phyloP scores from a whole-genome alignment of 2,888 invertebrate species.

The Cheilosia scutellata region DNA sequence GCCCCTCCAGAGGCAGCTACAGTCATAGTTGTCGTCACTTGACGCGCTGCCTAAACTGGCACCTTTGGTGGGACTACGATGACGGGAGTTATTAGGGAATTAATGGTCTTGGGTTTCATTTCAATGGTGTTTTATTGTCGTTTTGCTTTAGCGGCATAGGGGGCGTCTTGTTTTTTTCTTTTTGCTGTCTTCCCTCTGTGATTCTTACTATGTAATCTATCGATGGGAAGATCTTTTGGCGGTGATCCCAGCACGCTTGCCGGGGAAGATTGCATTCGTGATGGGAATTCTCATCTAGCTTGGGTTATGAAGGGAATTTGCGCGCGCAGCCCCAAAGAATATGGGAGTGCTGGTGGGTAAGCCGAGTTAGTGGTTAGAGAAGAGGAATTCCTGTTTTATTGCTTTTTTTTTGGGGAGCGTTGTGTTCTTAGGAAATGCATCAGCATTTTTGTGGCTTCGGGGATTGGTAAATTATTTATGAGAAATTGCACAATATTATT shows the following conservation, averaged over 20 bases:
- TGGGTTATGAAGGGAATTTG: slow-evolving; percentile 49
- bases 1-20: not conserved
- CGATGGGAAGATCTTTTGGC: slow-evolving; percentile 67
- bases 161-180: not conserved
- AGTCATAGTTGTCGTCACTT: slow-evolving; percentile 45
- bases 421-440: slow-evolving; percentile 17
- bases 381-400: slow-evolving; percentile 18
- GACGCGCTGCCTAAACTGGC: slow-evolving; percentile 41
- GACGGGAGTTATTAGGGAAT: slow-evolving; percentile 47
- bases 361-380: slow-evolving; percentile 34
- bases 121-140: slow-evolving; percentile 2
- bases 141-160: not conserved
- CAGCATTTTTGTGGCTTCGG: slow-evolving; percentile 62
- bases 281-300: slow-evolving; percentile 60
- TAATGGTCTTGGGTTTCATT: slow-evolving; percentile 44
- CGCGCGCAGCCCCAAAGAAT: slow-evolving; percentile 5
- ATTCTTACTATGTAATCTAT: slow-evolving; percentile 26
- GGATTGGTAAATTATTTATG: slow-evolving; percentile 29
- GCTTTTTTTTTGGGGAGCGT: slow-evolving; percentile 25
- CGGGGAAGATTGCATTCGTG: slow-evolving; percentile 61
- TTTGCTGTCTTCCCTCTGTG: slow-evolving; percentile 1
- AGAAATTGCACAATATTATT: slow-evolving; percentile 18
- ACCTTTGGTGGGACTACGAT: slow-evolving; percentile 13
- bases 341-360: slow-evolving; percentile 26
- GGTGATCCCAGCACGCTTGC: slow-evolving; percentile 62